phyloP scores from a whole-genome alignment of 2,113 vertebrate genomes.

The Gymnocephalus cernua region DNA sequence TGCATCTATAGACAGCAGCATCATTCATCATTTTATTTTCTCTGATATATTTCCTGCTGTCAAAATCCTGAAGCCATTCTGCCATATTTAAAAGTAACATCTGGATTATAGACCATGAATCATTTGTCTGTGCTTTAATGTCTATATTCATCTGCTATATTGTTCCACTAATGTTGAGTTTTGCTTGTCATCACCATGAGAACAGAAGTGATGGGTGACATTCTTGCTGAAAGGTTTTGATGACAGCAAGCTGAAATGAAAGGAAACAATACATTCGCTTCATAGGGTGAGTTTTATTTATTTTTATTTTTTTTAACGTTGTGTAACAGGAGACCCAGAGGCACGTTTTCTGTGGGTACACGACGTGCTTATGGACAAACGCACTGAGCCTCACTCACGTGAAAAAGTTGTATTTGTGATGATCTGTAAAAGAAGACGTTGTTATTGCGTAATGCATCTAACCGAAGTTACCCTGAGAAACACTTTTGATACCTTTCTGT shows the following conservation, averaged over 20 bases:
- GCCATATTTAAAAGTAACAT: conserved; percentile 7
- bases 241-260: conserved; percentile 28
- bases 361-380: not conserved
- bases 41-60: conserved; percentile 8
- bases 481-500: conserved; percentile 15
- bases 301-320: not conserved
- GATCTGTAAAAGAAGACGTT: conserved; percentile 33
- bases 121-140: conserved; percentile 7
- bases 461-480: conserved; percentile 25
- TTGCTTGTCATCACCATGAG: not conserved
- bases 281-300: not conserved
- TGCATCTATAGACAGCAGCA: not conserved
- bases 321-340: not conserved
- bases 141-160: not conserved
- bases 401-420: conserved; percentile 29
- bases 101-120: conserved; percentile 2
- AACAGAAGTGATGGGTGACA: conserved; percentile 9
- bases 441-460: conserved; percentile 36
- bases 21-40: not conserved
- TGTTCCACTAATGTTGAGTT: not conserved
- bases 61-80: conserved; percentile 1
- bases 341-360: not conserved
- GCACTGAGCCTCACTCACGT: not conserved
- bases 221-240: conserved; percentile 12
- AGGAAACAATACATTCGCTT: not conserved